Evolutionary conservation across 2,113 vertebrate species (phyloP), one percentile per base, ranked within the genome.

Genomic region (Vidua macroura): DNA sequence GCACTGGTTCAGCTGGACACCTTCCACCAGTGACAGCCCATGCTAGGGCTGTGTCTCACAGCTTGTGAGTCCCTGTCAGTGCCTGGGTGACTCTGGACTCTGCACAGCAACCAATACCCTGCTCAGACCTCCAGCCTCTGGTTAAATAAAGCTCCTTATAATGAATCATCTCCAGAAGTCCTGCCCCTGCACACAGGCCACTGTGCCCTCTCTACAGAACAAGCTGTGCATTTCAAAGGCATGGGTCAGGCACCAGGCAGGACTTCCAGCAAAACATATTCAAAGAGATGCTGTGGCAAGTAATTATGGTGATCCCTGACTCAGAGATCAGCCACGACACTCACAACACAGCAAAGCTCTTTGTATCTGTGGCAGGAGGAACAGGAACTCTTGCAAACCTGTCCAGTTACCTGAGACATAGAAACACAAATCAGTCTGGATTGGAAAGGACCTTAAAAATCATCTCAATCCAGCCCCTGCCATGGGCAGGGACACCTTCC

Each of bases 1-100:
- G 91, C 83, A 19, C 35, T 18, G 70, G n/a, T 73, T 91, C 95
- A 96, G 60, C 73, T 94, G 93, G 90, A 88, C 37, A 33, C 44
- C 53, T 41, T 82, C 92, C 73, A 56, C 53, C 52, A 7, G 76
- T n/a, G 55, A 27, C 86, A 93, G 70, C 72, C 83, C 1, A 0
- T 46, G 78, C 31, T 63, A 15, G 52, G 79, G 56, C 52, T 81
- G 68, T 41, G 84, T 51, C 77, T 84, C 76, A 84, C 92, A 90
- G 85, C 56, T 60, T 72, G 37, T 49, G 86, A 64, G 67, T 49
- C 63, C 49, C 76, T 88, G 85, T n/a, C 94, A 72, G 20, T 49
- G 62, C 68, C 48, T 83, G 79, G 13, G 13, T 58, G 46, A 37
- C 63, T 94, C 72, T 70, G 84, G 75, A 13, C 48, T 44, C 49